phyloP scores from a whole-genome alignment of 2,888 invertebrate genomes.

The Campoplex capitator region DNA sequence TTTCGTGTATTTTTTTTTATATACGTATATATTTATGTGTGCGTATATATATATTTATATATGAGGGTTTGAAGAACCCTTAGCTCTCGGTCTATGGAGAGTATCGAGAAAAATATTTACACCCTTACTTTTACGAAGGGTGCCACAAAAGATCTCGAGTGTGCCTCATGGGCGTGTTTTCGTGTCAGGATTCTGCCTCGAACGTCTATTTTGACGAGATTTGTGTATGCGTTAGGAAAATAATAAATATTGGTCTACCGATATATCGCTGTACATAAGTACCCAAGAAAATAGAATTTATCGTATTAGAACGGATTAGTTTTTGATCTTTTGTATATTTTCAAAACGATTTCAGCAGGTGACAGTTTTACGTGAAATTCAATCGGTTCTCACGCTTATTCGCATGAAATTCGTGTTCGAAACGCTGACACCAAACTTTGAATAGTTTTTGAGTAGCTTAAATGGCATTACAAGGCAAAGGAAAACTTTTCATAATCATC shows the following conservation, averaged over 20 bases:
- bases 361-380: background rate
- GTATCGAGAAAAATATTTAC: conserved; percentile 59
- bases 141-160: conserved; percentile 41
- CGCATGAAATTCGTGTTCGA: no score
- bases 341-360: background rate
- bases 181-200: conserved; percentile 34
- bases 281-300: conserved; percentile 24
- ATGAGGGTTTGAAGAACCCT: conserved; percentile 35
- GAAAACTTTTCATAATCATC: background rate
- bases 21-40: background rate
- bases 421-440: no score
- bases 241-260: conserved; percentile 37
- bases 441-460: no score
- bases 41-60: conserved; percentile 5
- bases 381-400: no score
- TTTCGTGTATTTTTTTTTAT: conserved; percentile 15
- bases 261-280: conserved; percentile 1
- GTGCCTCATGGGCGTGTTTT: conserved; percentile 36
- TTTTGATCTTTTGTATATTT: background rate
- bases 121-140: conserved; percentile 25
- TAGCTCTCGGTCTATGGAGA: conserved; percentile 5
- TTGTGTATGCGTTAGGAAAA: conserved; percentile 38
- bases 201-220: conserved; percentile 33
- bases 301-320: conserved; percentile 6
- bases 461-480: background rate